Evolutionary conservation across 2,888 invertebrate species (phyloP), one percentile per base, ranked within the genome.

Genomic region (Stegophylla sp.): DNA sequence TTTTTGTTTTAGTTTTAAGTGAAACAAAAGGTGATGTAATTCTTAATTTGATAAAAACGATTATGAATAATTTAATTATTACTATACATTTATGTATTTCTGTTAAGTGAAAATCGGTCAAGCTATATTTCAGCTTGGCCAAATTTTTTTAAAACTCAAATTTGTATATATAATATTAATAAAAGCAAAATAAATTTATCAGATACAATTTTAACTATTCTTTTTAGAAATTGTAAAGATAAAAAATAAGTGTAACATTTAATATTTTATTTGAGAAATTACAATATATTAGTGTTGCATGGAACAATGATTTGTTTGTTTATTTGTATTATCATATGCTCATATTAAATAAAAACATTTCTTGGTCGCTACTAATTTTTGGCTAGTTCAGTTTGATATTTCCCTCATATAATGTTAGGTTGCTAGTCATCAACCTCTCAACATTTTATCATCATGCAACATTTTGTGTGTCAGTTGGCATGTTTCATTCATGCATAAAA

Each of bases 11-110:
- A 79, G 69, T 79, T 71, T 79, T 79, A 79, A 79, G 79, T 77
- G 69, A 79, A 79, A 79, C 79, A 71, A 79, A 79, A 79, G 79
- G 79, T 79, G 79, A 79, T 79, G 79, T 79, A 79, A 79, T 79
- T 79, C 79, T 79, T 79, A 79, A 79, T 71, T 71, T 71, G 79
- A 69, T 79, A 15, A 76, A 67, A 48, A 61, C 26, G 10, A 69
- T 63, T 71, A 71, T 79, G 41, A 71, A 69, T 79, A 69, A 79
- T 71, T 79, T 71, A 71, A 79, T 71, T 71, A 77, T 69, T 69
- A 79, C 61, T 79, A 79, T 79, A 79, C 71, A 69, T 71, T 69
- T 71, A 79, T 79, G 51, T 79, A 79, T 71, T 79, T 71, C 79
- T 79, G 79, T 79, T 79, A 79, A 79, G 79, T 71, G 41, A 61